A percentile compares a stretch with the other conserved stretches of the same genome.
Evolutionary conservation across 2,888 invertebrate genomes (phyloP).

Genomic region (Epinotia demarniana): DNA sequence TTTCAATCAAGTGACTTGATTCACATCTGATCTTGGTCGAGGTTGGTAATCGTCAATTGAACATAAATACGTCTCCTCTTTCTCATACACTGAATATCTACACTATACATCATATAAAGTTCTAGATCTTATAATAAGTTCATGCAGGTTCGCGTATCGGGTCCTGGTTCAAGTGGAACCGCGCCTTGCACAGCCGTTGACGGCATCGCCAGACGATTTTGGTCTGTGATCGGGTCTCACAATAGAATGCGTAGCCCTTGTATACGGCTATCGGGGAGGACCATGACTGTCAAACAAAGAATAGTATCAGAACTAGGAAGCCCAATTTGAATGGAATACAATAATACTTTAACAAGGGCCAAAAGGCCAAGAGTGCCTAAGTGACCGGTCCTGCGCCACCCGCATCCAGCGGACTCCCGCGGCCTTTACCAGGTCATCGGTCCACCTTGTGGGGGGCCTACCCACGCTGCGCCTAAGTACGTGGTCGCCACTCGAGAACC

Average conservation of each 20-base stretch:
- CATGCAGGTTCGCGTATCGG: constrained; percentile 9
- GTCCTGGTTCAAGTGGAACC: constrained; percentile 11
- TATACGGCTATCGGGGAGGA: background rate
- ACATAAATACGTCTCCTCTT: background rate
- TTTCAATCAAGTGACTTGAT: too few species aligned
- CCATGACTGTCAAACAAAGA: constrained; percentile 20
- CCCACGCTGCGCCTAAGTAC: too few species aligned
- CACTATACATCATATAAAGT: background rate
- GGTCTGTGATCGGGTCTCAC: background rate
- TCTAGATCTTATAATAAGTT: constrained; percentile 9
- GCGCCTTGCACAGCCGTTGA: background rate
- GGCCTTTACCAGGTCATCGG: too few species aligned
- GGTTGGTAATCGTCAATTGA: background rate
- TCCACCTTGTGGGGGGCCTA: too few species aligned
- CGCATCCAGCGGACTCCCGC: too few species aligned
- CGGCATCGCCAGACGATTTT: constrained; percentile 35
- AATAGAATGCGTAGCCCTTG: constrained; percentile 18
- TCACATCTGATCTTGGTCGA: background rate
- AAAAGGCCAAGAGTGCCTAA: too few species aligned
- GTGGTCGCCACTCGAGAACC: too few species aligned
- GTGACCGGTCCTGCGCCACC: too few species aligned
- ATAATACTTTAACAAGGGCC: too few species aligned
- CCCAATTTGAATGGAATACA: too few species aligned
- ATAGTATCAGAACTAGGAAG: background rate
- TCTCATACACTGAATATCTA: background rate